Evolutionary conservation across 2,888 invertebrate species (phyloP).

Genomic region (Chymomyza caudatula): DNA sequence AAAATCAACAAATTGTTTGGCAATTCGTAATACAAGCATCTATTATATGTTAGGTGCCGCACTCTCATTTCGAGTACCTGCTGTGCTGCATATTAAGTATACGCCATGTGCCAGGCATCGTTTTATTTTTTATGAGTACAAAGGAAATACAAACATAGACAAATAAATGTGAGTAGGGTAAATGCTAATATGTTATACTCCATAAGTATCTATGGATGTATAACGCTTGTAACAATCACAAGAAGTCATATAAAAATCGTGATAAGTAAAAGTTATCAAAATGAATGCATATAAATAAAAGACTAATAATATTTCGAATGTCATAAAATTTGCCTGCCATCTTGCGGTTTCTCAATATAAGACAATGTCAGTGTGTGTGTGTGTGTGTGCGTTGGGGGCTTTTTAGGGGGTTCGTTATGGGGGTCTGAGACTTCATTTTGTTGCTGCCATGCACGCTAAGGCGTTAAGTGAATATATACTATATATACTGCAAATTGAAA

Average conservation of each 20-base stretch:
- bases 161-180: background rate
- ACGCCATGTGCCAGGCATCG: background rate
- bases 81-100: background rate
- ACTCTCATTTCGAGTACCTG: background rate
- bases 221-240: background rate
- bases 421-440: background rate
- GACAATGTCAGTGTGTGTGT: background rate
- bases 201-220: background rate
- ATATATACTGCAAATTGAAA: constrained; percentile 1
- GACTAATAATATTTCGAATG: background rate
- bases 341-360: background rate
- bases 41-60: background rate
- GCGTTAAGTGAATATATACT: background rate
- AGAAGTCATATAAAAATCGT: background rate
- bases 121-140: background rate
- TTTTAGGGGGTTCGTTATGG: background rate
- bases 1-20: background rate
- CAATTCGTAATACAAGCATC: background rate
- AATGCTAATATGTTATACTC: background rate
- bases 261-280: constrained; percentile 1
- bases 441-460: background rate
- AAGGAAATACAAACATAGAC: background rate
- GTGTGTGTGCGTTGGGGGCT: background rate
- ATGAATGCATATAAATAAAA: background rate
- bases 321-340: constrained; percentile 1